These are phyloP conservation scores for Meriones psammophilus DNA, from an alignment of 2,797 vertebrate species.

Conservation along the genomic window DNA sequence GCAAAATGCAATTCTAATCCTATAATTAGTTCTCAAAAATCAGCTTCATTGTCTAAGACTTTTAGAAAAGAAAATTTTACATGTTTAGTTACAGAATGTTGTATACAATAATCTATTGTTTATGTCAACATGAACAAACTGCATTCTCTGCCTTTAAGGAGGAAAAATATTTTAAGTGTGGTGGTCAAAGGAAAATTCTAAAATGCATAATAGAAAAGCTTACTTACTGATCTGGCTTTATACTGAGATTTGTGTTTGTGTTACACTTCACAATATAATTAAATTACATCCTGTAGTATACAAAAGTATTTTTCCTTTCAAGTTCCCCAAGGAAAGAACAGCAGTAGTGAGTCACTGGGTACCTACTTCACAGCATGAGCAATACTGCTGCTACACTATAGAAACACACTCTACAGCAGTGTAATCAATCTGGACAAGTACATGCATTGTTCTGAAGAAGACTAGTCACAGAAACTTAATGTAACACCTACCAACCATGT, in stretches of 20 bases:
- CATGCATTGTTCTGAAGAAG: background rate
- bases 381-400: background rate
- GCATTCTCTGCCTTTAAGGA: background rate
- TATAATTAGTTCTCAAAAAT: slow-evolving; percentile 28
- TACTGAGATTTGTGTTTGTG: background rate
- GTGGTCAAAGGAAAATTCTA: slow-evolving; percentile 32
- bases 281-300: background rate
- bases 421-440: background rate
- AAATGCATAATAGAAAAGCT: background rate
- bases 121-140: background rate
- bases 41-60: background rate
- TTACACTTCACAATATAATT: background rate
- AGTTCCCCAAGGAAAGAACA: background rate
- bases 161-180: background rate
- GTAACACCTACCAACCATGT: background rate
- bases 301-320: slow-evolving; percentile 14
- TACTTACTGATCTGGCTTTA: background rate
- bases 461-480: background rate
- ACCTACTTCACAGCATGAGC: background rate
- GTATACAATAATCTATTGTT: background rate
- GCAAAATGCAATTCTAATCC: background rate
- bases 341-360: background rate
- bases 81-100: background rate
- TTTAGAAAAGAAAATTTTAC: background rate
- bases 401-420: background rate